These are phyloP conservation scores for Odontocerum albicorne DNA, from an alignment of 2,888 invertebrate species.

Conservation along the genomic window DNA sequence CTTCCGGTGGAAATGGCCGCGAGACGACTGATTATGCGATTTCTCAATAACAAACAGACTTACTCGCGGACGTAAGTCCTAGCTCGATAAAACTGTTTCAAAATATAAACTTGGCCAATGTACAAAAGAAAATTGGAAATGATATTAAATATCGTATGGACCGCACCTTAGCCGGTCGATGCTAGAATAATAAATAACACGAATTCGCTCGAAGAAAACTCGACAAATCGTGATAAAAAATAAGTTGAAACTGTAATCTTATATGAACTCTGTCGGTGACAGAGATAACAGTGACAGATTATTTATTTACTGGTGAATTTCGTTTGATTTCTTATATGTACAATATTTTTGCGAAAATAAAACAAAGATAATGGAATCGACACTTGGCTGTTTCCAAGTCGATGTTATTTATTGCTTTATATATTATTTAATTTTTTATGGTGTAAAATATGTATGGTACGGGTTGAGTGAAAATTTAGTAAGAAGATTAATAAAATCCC, in stretches of 20 bases:
- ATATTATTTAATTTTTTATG: no score
- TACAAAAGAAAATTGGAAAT: conserved; percentile 1
- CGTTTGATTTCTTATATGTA: no score
- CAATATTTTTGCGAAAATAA: no score
- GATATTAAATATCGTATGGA: background rate
- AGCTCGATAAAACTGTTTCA: background rate
- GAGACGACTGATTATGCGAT: background rate
- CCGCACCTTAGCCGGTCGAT: background rate
- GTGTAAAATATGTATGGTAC: no score
- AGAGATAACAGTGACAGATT: conserved; percentile 7
- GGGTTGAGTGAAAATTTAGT: conserved; percentile 1
- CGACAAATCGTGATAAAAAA: conserved; percentile 9
- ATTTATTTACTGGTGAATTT: background rate
- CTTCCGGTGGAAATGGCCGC: background rate
- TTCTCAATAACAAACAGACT: background rate
- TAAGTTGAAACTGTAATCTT: conserved; percentile 1
- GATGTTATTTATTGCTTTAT: no score
- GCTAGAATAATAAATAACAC: no score
- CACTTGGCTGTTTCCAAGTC: no score
- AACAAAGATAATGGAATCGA: no score
- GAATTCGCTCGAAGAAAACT: background rate
- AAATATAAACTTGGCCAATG: conserved; percentile 6
- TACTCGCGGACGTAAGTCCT: background rate
- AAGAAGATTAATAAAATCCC: background rate
- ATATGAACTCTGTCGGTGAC: conserved; percentile 14